phyloP scores from a whole-genome alignment of 2,888 invertebrate species.

The Drosophila anceps region DNA sequence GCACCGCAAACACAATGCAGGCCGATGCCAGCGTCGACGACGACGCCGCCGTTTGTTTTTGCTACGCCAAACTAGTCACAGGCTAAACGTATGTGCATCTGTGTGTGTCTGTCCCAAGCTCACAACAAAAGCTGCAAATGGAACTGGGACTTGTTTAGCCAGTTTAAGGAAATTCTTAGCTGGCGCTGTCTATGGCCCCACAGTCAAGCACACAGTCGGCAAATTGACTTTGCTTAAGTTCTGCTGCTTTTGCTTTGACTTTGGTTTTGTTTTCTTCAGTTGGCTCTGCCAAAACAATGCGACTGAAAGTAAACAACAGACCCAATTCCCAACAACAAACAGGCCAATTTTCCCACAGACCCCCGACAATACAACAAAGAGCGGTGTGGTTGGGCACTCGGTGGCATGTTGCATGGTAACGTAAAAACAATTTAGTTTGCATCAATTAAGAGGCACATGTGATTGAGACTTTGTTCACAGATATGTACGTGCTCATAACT shows the following conservation, averaged over 20 bases:
- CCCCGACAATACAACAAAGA: background rate
- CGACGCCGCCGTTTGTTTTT: constrained; percentile 27
- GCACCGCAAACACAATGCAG: constrained; percentile 71
- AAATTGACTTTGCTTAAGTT: constrained; percentile 51
- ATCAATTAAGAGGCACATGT: constrained; percentile 49
- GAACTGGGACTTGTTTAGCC: constrained; percentile 52
- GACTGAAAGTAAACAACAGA: constrained; percentile 72
- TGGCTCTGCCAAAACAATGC: constrained; percentile 45
- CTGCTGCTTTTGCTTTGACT: constrained; percentile 44
- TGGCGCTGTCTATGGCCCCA: constrained; percentile 59
- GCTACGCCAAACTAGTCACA: constrained; percentile 59
- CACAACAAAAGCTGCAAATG: constrained; percentile 20
- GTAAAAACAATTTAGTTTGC: constrained; percentile 51
- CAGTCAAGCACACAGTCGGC: constrained; percentile 1
- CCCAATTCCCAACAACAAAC: constrained; percentile 75
- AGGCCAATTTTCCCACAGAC: constrained; percentile 43
- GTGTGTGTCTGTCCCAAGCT: constrained; percentile 9
- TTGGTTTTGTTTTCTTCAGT: constrained; percentile 39
- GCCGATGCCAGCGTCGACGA: constrained; percentile 45
- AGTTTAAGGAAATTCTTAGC: constrained; percentile 64
- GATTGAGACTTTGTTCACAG: constrained; percentile 16
- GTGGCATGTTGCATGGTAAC: constrained; percentile 55
- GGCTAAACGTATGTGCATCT: background rate
- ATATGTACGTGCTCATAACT: background rate
- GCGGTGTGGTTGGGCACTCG: background rate